Base-by-base conservation (phyloP, 1,140 invertebrate species). In the Lordiphosa clarofinis region DNA sequence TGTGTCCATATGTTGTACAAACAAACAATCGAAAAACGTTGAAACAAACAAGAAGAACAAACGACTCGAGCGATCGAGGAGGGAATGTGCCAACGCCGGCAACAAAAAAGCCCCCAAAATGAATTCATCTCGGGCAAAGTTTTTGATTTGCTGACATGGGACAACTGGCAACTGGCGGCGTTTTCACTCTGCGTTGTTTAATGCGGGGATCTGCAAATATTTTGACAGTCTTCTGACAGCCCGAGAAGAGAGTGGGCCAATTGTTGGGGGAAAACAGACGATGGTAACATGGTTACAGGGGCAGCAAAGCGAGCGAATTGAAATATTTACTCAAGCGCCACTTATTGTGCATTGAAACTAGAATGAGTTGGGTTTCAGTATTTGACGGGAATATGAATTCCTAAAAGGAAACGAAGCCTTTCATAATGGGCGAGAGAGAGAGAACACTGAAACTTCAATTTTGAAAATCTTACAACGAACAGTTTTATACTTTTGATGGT, bases 1-100 rank as follows among this genome's bases (percentile, higher is more conserved):
- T 81, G 76, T 63, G 67, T 60, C 76, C 76, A 81, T 76, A 81
- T 81, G 76, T 76, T 81, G 73, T 55, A 54, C 59, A 81, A 76
- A 84, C 76, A 81, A 81, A 81, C 75, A 75, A 72, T 81, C 70
- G 73, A 79, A 61, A 71, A 57, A 50, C 39, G 59, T 42, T 65
- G 44, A 63, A 56, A 44, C 15, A 43, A 50, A 33, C 33, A 36
- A 57, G 15, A 49, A 57, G 44, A 37, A 57, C 38, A 58, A 8
- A 11, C 19, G 38, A 56, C 44, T 13, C 12, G 10, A 47, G 44
- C 54, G 47, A 46, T 44, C 13, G 13, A 19, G 37, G 39, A 39
- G 56, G 56, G 36, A 58, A 52, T 53, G 52, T 64, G 64, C 63
- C 56, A 78, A 73, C 63, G 43, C 58, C 48, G 57, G 53, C 39